These are phyloP conservation scores for Dolichopus griseipennis DNA, from an alignment of 2,888 invertebrate species.

Conservation along the genomic window DNA sequence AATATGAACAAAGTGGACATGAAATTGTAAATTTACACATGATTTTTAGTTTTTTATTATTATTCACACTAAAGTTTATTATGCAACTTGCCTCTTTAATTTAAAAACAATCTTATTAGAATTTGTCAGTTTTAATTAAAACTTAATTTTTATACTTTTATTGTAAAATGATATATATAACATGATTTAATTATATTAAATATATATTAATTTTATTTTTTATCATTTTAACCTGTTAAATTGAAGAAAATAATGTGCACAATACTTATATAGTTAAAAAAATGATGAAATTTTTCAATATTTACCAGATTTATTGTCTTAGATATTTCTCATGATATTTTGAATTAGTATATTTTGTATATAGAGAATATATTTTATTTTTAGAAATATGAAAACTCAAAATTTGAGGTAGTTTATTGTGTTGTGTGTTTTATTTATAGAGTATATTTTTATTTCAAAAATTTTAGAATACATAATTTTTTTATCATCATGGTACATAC, in stretches of 20 bases:
- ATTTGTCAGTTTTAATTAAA: too few species aligned
- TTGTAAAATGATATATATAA: too few species aligned
- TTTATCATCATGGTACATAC: too few species aligned
- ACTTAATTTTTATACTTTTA: too few species aligned
- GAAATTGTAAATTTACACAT: constrained; percentile 53
- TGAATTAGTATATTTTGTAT: neutral
- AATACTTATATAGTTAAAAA: neutral
- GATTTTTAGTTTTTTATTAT: constrained; percentile 16
- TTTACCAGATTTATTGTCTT: neutral
- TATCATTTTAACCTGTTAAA: neutral
- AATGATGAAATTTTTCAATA: neutral
- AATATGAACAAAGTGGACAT: constrained; percentile 68
- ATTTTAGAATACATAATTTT: too few species aligned
- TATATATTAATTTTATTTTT: neutral
- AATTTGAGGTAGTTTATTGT: too few species aligned
- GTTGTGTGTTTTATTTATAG: too few species aligned
- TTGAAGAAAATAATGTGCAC: neutral
- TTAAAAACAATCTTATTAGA: too few species aligned
- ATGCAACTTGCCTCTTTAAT: neutral
- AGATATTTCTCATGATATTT: neutral
- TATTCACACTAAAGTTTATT: neutral
- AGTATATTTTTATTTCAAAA: too few species aligned
- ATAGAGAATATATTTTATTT: neutral
- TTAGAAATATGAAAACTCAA: too few species aligned
- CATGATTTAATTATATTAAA: too few species aligned